Base-by-base conservation (phyloP, 2,797 vertebrate genomes). In the Darevskia mixta region DNA sequence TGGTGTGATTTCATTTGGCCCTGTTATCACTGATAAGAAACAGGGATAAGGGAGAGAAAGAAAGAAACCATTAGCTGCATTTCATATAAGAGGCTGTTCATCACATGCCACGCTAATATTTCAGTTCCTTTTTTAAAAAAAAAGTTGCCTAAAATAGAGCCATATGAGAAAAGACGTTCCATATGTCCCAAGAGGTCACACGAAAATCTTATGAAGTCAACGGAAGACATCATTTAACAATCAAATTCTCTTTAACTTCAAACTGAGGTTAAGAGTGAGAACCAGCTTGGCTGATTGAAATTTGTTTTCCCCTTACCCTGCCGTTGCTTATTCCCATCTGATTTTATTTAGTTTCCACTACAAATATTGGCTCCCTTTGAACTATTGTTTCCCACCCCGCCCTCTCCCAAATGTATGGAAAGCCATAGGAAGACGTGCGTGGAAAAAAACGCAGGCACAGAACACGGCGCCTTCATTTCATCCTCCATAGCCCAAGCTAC, bases 391-490 rank as follows among this genome's bases (percentile, higher is more conserved):
- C 88, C 92, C 88, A 94, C 92, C 23, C 78, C 20, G 73, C 55
- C 64, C 3, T n/a, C 81, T 86, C 23, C 81, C 67, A 72, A 82
- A 83, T 76, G 85, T 91, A 92, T 79, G 83, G 88, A 87, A 94
- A 93, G 13, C 58, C 67, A 0, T 87, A 25, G 88, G 87, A 67
- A 90, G 20, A 76, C 82, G 45, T 77, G n/a, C 35, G n/a, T 69
- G 71, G n/a, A 72, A 72, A 32, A 66, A 92, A 95, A 18, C 76
- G 27, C 0, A 61, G 79, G 66, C 79, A 82, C 77, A 85, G 83
- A 96, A 94, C n/a, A 93, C 35, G 79, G 88, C 93, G 86, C 13
- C 3, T 93, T 94, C 94, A 92, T 93, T 93, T 94, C 93, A 92
- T 93, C 90, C 91, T 93, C 94, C 94, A 89, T 93, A 95, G 82